A percentile compares a stretch with the other conserved stretches of the same genome.
These are phyloP conservation scores for Amiota mariae DNA, from an alignment of 2,888 invertebrate genomes.

Conservation along the genomic window DNA sequence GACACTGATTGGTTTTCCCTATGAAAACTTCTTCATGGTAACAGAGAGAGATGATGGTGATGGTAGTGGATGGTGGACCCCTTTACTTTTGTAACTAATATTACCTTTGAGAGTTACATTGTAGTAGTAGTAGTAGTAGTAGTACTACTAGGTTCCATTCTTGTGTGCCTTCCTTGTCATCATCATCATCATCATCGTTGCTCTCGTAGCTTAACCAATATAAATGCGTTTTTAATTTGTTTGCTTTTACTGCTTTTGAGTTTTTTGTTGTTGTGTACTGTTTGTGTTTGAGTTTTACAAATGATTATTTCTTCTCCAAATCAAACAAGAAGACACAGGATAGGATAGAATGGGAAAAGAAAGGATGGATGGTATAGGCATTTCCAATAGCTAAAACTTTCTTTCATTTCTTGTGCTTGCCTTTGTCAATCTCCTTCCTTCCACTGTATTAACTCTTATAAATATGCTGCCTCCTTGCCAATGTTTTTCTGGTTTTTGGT, in stretches of 20 bases:
- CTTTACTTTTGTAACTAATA: conserved; percentile 44
- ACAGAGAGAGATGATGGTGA: conserved; percentile 29
- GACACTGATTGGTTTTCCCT: conserved; percentile 23
- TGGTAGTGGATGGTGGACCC: too few species aligned
- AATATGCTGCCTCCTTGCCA: neutral
- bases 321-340: neutral
- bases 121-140: too few species aligned
- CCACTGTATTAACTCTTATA: too few species aligned
- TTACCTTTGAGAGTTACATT: conserved; percentile 56
- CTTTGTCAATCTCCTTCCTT: neutral
- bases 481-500: neutral
- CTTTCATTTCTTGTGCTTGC: neutral
- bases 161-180: too few species aligned
- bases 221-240: conserved; percentile 74
- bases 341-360: neutral
- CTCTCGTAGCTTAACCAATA: conserved; percentile 62
- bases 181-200: too few species aligned
- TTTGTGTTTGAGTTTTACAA: conserved; percentile 59
- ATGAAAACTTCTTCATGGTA: conserved; percentile 23
- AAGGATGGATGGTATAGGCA: neutral
- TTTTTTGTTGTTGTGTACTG: neutral
- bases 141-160: too few species aligned
- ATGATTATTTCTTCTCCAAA: conserved; percentile 54
- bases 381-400: neutral
- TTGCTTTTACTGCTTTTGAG: conserved; percentile 41